phyloP scores from a whole-genome alignment of 2,797 vertebrate genomes.

The Eidolon dupreanum region DNA sequence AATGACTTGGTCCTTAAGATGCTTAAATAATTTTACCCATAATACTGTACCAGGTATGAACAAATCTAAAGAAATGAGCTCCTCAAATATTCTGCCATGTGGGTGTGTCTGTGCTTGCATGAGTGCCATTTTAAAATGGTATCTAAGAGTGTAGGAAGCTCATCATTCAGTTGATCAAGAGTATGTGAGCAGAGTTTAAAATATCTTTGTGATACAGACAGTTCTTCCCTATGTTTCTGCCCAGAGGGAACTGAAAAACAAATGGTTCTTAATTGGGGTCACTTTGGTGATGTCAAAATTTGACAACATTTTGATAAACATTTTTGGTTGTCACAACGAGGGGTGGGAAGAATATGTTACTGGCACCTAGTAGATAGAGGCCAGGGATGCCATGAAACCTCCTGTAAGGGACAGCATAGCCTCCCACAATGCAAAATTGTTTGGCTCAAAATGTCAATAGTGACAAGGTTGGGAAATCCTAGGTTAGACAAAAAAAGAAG shows the following conservation, averaged over 20 bases:
- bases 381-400: not conserved
- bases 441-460: not conserved
- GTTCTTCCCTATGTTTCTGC: not conserved
- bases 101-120: not conserved
- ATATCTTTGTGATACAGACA: not conserved
- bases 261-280: not conserved
- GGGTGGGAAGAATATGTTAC: not conserved
- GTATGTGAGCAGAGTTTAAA: not conserved
- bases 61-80: constrained; percentile 41
- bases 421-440: not conserved
- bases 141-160: not conserved
- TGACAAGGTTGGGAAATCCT: not conserved
- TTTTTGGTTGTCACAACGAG: not conserved
- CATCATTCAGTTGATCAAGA: not conserved
- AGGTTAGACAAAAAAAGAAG: not conserved
- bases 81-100: not conserved
- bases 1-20: constrained; percentile 60
- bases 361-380: not conserved
- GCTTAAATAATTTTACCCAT: constrained; percentile 31
- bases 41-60: constrained; percentile 33
- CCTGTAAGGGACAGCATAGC: not conserved
- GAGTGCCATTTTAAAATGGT: not conserved
- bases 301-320: not conserved
- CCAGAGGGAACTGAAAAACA: not conserved
- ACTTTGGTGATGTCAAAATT: not conserved